Evolutionary conservation across 2,888 invertebrate species (phyloP), one percentile per base, ranked within the genome.

Genomic region (Sceliomorpha sp.): DNA sequence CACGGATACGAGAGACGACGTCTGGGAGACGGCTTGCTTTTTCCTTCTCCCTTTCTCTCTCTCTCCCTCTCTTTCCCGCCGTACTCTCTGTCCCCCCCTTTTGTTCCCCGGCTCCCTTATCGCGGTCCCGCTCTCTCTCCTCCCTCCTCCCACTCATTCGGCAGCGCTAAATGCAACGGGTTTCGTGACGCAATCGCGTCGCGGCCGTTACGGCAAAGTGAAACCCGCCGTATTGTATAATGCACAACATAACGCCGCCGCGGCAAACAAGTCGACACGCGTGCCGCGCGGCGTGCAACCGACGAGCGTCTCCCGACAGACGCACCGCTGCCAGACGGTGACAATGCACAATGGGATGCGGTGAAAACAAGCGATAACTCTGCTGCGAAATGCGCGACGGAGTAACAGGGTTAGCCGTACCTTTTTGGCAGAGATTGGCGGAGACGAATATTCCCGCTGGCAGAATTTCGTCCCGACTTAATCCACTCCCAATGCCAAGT

Each of bases 181-280:
- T 56, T 47, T 10, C 40, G 32, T 50, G 53, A 55, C 17, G 10
- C 27, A 64, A 69, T 64, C 36, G 31, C 31, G 13, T 7, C 12
- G 29, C 31, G 10, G 15, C 42, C 40, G 63, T 74, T 72, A 68
- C 70, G 72, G 70, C 73, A 73, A 71, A 72, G 73, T 70, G 66
- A 74, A 74, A 74, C 68, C 60, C 60, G 67, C 20, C 63, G 39
- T 31, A 63, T 64, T 53, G 60, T 60, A 55, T 68, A 68, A 71
- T 66, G 15, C 24, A 26, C 36, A 55, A 45, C 31, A 17, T 45
- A 36, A 26, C 29, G 42, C 29, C 34, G 32, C 24, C 47, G 5
- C 39, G 37, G 29, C 37, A 26, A 13, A 29, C 45, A 39, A 44
- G 20, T 37, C 26, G 36, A n/a, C 20, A 42, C 40, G 32, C 15